Evolutionary conservation across 2,888 invertebrate species (phyloP), one percentile per base, ranked within the genome.

Genomic region (Osmoderma eremita): DNA sequence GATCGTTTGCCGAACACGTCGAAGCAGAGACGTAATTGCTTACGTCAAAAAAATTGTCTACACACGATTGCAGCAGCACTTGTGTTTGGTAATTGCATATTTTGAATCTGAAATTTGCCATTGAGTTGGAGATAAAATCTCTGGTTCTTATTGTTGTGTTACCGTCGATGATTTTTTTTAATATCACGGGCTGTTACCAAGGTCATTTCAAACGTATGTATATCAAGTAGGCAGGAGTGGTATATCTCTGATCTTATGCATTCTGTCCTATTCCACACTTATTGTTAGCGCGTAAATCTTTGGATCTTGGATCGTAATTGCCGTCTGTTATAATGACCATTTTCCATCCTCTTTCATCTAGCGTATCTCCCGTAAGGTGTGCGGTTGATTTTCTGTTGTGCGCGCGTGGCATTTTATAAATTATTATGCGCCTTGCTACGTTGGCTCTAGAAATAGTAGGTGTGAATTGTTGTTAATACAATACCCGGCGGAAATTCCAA

Each of bases 71-170:
- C 53, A 38, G 36, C 17, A 15, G 38, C 15, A 36, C 38, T 38
- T 13, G 20, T 13, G 13, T 41, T 39, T 48, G 65, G 67, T 70
- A 69, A 68, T 64, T 69, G 68, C 67, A 69, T 68, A 70, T 54
- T 65, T 64, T 65, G 62, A 69, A 67, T 72, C 64, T 69, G 65
- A 63, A 67, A 72, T 70, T 72, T 67, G 69, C 67, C 63, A 69
- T 54, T 13, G 42, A 20, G n/a, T 41, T 5, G 18, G 20, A 56
- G 22, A 42, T 42, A 45, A 15, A 10, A 45, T 45, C 45, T 45
- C 17, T 17, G 38, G 18, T 17, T 38, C 38, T 38, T 53, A 53
- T 53, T 36, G 30, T 45, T 48, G 20, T 17, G 18, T 20, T n/a
- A n/a, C n/a, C n/a, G n/a, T n/a, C n/a, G 20, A 2, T 12, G 20